phyloP scores from a whole-genome alignment of 2,888 invertebrate genomes.

The Rotaria socialis region DNA sequence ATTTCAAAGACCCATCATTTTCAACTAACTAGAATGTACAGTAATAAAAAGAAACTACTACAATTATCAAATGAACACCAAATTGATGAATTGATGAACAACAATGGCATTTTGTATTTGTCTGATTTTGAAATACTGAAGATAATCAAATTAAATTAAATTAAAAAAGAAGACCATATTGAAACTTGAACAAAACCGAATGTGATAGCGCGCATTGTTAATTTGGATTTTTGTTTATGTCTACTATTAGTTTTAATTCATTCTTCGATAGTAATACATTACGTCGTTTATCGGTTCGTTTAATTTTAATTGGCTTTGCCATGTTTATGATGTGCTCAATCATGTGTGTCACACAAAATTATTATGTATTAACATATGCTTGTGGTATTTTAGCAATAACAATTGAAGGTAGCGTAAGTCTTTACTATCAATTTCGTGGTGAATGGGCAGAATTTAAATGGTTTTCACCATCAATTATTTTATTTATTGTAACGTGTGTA shows the following conservation, averaged over 20 bases:
- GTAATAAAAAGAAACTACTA: too few species aligned
- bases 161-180: too few species aligned
- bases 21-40: too few species aligned
- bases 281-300: not conserved
- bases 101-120: too few species aligned
- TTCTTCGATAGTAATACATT: not conserved
- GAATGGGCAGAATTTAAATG: conserved; percentile 14
- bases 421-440: conserved; percentile 35
- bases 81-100: too few species aligned
- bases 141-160: too few species aligned
- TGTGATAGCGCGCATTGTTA: not conserved
- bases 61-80: too few species aligned
- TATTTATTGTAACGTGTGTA: not conserved
- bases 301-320: conserved; percentile 4
- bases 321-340: not conserved
- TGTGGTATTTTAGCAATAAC: conserved; percentile 17
- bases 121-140: too few species aligned
- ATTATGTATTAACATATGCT: not conserved
- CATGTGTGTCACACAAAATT: conserved; percentile 24
- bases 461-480: conserved; percentile 31
- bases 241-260: not conserved
- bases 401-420: not conserved
- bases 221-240: not conserved
- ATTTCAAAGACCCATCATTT: too few species aligned
- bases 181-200: too few species aligned